Evolutionary conservation across 2,797 vertebrate genomes (phyloP), one percentile per base, ranked within the genome.

Genomic region (Pseudotriccus pelzelni): DNA sequence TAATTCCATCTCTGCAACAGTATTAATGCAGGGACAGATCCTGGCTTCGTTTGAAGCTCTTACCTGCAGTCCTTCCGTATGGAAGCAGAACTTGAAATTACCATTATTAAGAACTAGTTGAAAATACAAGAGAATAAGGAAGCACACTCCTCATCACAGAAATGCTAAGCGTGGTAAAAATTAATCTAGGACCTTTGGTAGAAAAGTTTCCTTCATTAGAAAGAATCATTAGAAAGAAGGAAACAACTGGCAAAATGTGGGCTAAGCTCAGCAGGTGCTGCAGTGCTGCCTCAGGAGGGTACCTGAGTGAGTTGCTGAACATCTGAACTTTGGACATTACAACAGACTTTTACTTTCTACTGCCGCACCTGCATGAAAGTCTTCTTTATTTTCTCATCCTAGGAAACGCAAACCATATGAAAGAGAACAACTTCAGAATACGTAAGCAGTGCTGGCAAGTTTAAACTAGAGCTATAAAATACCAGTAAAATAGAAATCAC

Each of bases 311-410:
- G 25, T n/a, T 74, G 30, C 39, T 89, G 68, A 73, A 64, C 32
- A 55, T 53, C 83, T 82, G 90, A 79, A 93, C 77, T 85, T 93
- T 87, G 78, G 84, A 70, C 49, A 49, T 83, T 84, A 50, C 80
- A 87, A 77, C 74, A 69, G 84, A 58, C 36, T 83, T 28, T 44
- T 59, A 55, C 72, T 80, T 94, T 43, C 58, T 76, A 32, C 28
- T 58, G 60, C 27, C 3, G 2, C 77, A 41, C 0, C 0, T 77
- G 59, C 83, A 81, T 81, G 84, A 93, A 89, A 91, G 66, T 41
- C 32, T 80, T 70, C 68, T 96, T 95, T 94, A 85, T 92, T 72
- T 84, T 93, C 75, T 79, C 67, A 85, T 77, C 18, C 36, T 75
- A 76, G 69, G 70, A 95, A 84, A 74, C 2, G 14, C 58, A 93